phyloP scores from a whole-genome alignment of 2,888 invertebrate species.

The Catotricha subobsoleta region DNA sequence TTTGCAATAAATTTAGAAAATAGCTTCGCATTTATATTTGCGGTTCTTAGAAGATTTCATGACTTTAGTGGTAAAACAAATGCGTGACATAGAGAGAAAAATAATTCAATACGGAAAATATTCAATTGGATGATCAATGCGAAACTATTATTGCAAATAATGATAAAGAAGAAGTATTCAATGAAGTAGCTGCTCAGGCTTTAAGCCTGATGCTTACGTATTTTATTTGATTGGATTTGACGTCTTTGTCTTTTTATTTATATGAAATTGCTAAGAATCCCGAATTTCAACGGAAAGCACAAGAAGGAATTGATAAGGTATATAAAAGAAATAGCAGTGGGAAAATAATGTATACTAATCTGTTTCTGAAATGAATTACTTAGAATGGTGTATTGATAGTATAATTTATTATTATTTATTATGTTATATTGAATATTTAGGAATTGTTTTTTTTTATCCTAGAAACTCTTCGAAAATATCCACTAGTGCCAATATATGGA shows the following conservation, averaged over 20 bases:
- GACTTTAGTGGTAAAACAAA: conserved; percentile 18
- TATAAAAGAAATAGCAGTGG: conserved; percentile 5
- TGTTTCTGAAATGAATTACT: conserved; percentile 9
- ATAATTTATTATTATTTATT: neutral
- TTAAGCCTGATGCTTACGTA: too few species aligned
- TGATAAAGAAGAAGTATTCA: neutral
- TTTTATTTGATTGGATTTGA: conserved; percentile 23
- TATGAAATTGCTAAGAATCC: conserved; percentile 17
- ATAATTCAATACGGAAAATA: conserved; percentile 15
- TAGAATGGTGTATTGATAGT: conserved; percentile 5
- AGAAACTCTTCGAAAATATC: conserved; percentile 30
- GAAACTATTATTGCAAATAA: conserved; percentile 4
- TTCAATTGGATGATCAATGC: conserved; percentile 7
- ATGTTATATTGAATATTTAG: neutral
- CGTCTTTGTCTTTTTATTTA: conserved; percentile 17
- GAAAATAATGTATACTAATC: conserved; percentile 8
- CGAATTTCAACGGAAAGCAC: conserved; percentile 8
- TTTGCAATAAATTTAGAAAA: conserved; percentile 13
- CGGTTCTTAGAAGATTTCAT: conserved; percentile 23
- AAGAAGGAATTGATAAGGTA: conserved; percentile 3
- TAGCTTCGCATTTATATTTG: conserved; percentile 8
- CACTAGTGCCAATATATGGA: conserved; percentile 27
- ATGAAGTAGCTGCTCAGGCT: conserved; percentile 15
- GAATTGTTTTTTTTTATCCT: neutral
- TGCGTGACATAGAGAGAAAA: conserved; percentile 18